Evolutionary conservation across 1,140 invertebrate genomes (phyloP), one percentile per base, ranked within the genome.

Genomic region (Colletes gigas): DNA sequence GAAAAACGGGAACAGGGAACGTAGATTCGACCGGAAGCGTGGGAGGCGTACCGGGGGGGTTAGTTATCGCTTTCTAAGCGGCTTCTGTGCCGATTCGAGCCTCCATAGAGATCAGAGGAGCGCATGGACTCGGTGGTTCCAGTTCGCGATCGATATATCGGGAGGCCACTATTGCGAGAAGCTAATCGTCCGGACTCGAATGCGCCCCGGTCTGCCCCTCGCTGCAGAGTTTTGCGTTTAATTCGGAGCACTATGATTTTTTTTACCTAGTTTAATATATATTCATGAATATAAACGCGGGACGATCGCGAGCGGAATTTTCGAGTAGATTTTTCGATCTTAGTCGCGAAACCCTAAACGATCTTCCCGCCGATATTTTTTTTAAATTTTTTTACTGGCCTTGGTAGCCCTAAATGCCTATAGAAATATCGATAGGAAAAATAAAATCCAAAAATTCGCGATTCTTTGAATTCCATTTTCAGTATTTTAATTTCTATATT

Each of bases 41-140:
- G 19, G 59, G 77, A 84, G 68, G 67, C n/a, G n/a, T n/a, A n/a
- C n/a, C n/a, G n/a, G 77, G 79, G 67, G 81, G 73, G 84, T 84
- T 81, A 84, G 78, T 84, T 73, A 72, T 84, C 68, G 68, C 41
- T 85, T 84, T 85, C 83, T 85, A 75, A 85, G 80, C 66, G 81
- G 68, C 80, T 72, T 73, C 79, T 59, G 62, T 85, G 81, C 74
- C 72, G 72, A 84, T 84, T 70, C 68, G 15, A 30, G 65, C 47
- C 54, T 57, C 70, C 65, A 52, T 21, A 50, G 77, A 79, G 77
- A 79, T 79, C 77, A 55, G 69, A 60, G 60, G 47, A 72, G 62
- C 69, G 50, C 52, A 9, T 44, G 50, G 59, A 30, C 50, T 41
- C 68, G 44, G 59, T 55, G 59, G 59, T 78, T 72, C 59, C 60